Conservation (phyloP, 2,113 vertebrate genomes). For the Sinocyclocheilus rhinocerous region DNA sequence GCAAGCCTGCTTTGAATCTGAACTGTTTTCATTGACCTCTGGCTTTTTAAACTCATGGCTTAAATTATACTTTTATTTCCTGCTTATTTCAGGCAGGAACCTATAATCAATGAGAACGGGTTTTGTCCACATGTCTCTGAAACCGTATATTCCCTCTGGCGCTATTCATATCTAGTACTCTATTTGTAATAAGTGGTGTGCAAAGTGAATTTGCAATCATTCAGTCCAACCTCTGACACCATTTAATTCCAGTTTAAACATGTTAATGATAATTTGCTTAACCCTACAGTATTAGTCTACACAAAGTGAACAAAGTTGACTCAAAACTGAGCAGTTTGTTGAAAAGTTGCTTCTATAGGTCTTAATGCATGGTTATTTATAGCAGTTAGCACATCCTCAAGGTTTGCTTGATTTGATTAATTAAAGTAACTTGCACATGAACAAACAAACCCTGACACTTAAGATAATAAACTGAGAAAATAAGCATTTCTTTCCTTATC, state of each 20-base stretch:
- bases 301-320: neutral
- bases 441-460: neutral
- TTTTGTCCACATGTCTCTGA: neutral
- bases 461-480: neutral
- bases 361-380: neutral
- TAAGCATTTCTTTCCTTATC: neutral
- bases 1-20: constrained; percentile 40
- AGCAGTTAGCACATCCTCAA: neutral
- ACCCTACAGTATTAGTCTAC: neutral
- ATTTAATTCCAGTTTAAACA: neutral
- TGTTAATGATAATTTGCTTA: neutral
- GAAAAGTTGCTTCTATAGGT: neutral
- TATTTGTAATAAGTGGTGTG: neutral
- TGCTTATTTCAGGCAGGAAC: neutral
- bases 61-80: constrained; percentile 36
- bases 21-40: constrained; percentile 43
- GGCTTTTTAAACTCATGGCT: neutral
- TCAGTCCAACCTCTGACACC: neutral
- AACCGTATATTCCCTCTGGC: neutral
- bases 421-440: neutral
- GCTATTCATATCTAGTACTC: neutral
- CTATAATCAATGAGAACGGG: constrained; percentile 43
- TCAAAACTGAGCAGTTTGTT: neutral
- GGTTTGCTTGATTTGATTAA: neutral
- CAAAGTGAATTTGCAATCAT: neutral